Evolutionary conservation across 1,140 invertebrate genomes (phyloP), one percentile per base, ranked within the genome.

Genomic region (Aphidius ervi): DNA sequence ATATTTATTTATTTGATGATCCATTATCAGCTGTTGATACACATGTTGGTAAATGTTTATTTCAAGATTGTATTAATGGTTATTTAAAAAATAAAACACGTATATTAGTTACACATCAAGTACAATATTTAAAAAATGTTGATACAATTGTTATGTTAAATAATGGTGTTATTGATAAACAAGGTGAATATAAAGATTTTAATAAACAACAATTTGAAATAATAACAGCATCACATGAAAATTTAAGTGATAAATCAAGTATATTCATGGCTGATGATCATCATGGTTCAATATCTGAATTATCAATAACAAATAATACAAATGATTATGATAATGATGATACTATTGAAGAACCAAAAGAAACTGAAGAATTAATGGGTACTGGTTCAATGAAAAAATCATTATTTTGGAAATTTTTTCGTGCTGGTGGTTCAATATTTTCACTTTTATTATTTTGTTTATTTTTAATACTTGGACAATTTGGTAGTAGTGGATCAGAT

Each of bases 31-130:
- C 84, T 43, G 83, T 85, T 4, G 84, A 85, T 67, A 71, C 82
- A 7, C 79, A 81, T 40, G 83, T 81, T 5, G 81, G 82, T 39
- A 76, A 77, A 53, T 69, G 73, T 53, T 62, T 78, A 2, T 76
- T 76, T 58, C 70, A 76, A 8, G 66, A 71, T 23, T 72, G 73
- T 45, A 68, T 75, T 39, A 64, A 52, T 9, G 79, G 78, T 7
- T 78, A 78, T 61, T 67, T 86, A 49, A 73, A 70, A 41, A 65
- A 79, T 9, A 82, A 84, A 68, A 84, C 85, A 0, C 75, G 87
- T 9, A 84, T 93, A 53, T 78, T 93, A 16, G 88, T 92, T 23
- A 93, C 90, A 3, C 90, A 93, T 78, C 90, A 92, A 71, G 78
- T 92, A 39, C 90, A 92, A 68, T 91, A 87, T 69, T 74, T 93